phyloP scores from a whole-genome alignment of 1,140 invertebrate species.

The Pantala flavescens region DNA sequence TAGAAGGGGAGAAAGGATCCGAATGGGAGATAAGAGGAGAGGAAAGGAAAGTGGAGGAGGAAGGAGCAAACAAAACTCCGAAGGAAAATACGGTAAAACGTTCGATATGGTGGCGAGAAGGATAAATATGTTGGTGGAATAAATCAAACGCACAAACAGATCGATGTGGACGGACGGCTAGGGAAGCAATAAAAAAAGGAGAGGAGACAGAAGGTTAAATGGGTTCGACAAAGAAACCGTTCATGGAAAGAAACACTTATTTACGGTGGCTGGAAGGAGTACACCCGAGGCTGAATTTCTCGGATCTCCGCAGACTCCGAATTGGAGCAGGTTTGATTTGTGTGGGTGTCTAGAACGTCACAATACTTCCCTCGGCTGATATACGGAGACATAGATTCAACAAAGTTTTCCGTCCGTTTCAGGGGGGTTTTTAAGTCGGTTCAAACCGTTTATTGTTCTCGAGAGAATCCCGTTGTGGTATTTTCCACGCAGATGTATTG shows the following conservation, averaged over 20 bases:
- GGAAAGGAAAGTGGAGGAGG: no score
- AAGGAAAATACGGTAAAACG: no score
- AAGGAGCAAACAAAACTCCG: no score
- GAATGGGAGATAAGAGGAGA: no score
- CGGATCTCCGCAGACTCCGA: no score
- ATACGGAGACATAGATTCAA: not conserved
- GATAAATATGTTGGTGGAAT: no score
- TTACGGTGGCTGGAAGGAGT: not conserved
- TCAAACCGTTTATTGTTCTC: not conserved
- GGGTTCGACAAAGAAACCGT: not conserved
- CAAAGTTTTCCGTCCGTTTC: not conserved
- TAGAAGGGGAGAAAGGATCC: no score
- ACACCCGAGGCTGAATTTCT: not conserved
- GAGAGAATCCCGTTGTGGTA: not conserved
- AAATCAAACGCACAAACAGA: no score
- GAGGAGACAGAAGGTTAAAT: conserved; percentile 5
- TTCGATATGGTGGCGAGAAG: no score
- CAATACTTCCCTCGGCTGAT: not conserved
- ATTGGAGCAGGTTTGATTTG: not conserved
- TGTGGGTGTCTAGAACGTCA: not conserved
- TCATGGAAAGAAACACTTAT: not conserved
- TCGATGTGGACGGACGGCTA: no score
- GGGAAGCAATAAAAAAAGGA: not conserved
- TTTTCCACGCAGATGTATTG: not conserved
- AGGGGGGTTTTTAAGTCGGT: not conserved